Conservation (phyloP, 1,140 invertebrate species). For the Drosophila pruinosa region DNA sequence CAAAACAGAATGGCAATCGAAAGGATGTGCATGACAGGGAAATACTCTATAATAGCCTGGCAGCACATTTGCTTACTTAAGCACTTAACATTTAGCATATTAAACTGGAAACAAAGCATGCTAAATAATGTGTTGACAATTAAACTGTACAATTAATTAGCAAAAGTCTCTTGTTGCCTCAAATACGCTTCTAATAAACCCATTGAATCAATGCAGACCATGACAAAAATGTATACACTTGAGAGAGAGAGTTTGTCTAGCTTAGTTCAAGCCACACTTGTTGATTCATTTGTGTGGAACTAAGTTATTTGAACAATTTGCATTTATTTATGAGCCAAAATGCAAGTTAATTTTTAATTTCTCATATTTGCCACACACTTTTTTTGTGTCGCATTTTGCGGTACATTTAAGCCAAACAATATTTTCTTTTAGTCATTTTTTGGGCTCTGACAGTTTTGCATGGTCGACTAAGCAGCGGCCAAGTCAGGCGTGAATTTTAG, state of each 20-base stretch:
- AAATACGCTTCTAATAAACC: too few relatives aligned
- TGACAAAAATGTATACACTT: too few relatives aligned
- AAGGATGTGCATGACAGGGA: neutral
- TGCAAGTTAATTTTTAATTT: slow-evolving; percentile 7
- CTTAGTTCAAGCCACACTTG: slow-evolving; percentile 15
- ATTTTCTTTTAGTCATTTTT: slow-evolving; percentile 28
- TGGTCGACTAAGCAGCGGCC: slow-evolving; percentile 53
- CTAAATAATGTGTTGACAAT: too few relatives aligned
- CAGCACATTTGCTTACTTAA: too few relatives aligned
- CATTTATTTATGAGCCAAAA: neutral
- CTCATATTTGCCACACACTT: slow-evolving; percentile 5
- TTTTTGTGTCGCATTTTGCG: slow-evolving; percentile 20
- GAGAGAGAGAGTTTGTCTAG: too few relatives aligned
- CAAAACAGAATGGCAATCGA: neutral
- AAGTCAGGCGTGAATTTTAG: slow-evolving; percentile 71
- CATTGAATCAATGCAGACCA: too few relatives aligned
- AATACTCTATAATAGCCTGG: neutral
- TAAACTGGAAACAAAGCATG: too few relatives aligned
- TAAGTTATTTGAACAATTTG: neutral
- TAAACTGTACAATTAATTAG: neutral
- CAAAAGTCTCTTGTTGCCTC: too few relatives aligned
- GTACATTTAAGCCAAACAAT: slow-evolving; percentile 36
- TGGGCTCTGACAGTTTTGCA: slow-evolving; percentile 42
- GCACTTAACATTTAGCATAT: too few relatives aligned
- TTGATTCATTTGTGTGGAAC: slow-evolving; percentile 18